A percentile compares a stretch with the other conserved stretches of the same genome.
Conservation (phyloP, 2,888 invertebrate species). For the Drosophila subsilvestris region DNA sequence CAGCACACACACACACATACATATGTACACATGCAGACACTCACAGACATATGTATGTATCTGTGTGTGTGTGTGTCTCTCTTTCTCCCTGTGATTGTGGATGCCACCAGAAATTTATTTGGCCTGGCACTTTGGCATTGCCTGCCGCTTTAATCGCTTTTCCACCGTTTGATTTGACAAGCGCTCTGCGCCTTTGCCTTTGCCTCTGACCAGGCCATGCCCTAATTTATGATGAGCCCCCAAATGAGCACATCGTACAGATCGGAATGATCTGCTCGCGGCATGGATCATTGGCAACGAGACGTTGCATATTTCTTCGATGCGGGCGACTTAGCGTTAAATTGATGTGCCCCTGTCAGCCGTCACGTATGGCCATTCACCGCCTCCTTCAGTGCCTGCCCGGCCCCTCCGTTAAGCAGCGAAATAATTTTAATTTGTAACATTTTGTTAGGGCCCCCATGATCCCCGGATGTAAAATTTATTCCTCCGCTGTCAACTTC, state of each 20-base stretch:
- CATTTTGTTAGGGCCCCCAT: slow-evolving; percentile 37
- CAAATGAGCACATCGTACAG: slow-evolving; percentile 27
- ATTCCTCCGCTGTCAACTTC: slow-evolving; percentile 34
- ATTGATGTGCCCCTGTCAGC: slow-evolving; percentile 67
- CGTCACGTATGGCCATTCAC: slow-evolving; percentile 19
- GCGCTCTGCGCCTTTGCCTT: slow-evolving; percentile 21
- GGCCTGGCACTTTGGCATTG: slow-evolving; percentile 54
- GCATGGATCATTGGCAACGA: slow-evolving; percentile 42
- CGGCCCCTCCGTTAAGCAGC: slow-evolving; percentile 9
- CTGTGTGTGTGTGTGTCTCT: slow-evolving; percentile 13
- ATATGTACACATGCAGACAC: not conserved
- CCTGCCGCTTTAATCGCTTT: slow-evolving; percentile 63
- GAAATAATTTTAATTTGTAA: slow-evolving; percentile 51
- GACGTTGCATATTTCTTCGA: slow-evolving; percentile 49
- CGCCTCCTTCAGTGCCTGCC: too few species aligned
- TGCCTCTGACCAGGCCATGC: slow-evolving; percentile 58
- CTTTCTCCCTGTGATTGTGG: slow-evolving; percentile 26
- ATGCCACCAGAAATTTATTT: slow-evolving; percentile 28
- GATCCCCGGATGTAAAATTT: slow-evolving; percentile 25
- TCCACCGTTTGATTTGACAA: slow-evolving; percentile 69
- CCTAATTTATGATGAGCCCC: slow-evolving; percentile 58
- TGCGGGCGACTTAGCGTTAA: slow-evolving; percentile 52
- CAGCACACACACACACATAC: slow-evolving; percentile 52
- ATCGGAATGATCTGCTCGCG: slow-evolving; percentile 12
- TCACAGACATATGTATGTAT: not conserved